These are phyloP conservation scores for Blennius ocellaris DNA, from an alignment of 2,113 vertebrate species.

Conservation along the genomic window DNA sequence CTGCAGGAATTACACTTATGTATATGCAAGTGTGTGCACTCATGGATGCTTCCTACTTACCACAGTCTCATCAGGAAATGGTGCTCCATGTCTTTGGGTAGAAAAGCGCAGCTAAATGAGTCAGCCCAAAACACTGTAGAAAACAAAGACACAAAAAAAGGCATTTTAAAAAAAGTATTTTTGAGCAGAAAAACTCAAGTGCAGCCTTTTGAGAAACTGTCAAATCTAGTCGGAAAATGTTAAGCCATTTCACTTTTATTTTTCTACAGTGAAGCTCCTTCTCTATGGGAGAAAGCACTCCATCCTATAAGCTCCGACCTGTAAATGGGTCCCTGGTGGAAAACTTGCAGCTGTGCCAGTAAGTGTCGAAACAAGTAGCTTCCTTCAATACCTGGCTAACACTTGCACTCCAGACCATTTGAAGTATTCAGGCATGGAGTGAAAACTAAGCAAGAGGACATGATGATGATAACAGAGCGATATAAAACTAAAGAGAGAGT, in stretches of 20 bases:
- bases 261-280: slow-evolving; percentile 6
- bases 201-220: neutral
- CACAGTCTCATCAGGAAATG: slow-evolving; percentile 79
- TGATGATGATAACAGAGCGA: slow-evolving; percentile 1
- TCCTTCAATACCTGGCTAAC: slow-evolving; percentile 19
- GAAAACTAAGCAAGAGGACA: slow-evolving; percentile 18
- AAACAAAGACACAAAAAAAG: slow-evolving; percentile 30
- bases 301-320: slow-evolving; percentile 47
- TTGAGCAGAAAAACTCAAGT: neutral
- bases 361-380: slow-evolving; percentile 56
- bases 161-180: slow-evolving; percentile 25
- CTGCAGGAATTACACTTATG: slow-evolving; percentile 25
- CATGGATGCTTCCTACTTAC: slow-evolving; percentile 58
- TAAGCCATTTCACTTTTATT: slow-evolving; percentile 19
- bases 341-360: slow-evolving; percentile 43
- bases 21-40: neutral
- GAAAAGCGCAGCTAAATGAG: slow-evolving; percentile 50
- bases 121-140: slow-evolving; percentile 16
- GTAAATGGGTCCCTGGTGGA: slow-evolving; percentile 61
- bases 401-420: slow-evolving; percentile 21
- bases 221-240: slow-evolving; percentile 1
- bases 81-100: slow-evolving; percentile 70
- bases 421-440: slow-evolving; percentile 21
- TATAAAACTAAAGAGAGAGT: neutral
- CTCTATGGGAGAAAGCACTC: slow-evolving; percentile 33